These are phyloP conservation scores for Brachyptera risi DNA, from an alignment of 2,888 invertebrate genomes.

Conservation along the genomic window DNA sequence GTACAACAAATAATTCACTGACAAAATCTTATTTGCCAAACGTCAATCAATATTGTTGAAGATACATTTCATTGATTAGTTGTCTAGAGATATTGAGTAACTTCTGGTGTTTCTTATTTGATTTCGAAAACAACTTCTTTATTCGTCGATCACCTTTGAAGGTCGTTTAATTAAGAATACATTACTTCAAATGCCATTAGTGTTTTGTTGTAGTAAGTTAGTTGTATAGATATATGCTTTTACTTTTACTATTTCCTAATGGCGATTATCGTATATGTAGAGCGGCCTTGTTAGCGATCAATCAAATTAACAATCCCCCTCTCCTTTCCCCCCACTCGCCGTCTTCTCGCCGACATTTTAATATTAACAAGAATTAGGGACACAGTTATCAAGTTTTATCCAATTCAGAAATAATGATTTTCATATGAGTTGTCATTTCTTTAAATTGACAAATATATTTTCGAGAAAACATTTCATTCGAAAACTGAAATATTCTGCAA, in stretches of 20 bases:
- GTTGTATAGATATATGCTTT: too few relatives aligned
- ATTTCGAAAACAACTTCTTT: neutral
- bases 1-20: constrained; percentile 14
- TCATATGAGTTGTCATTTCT: too few relatives aligned
- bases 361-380: too few relatives aligned
- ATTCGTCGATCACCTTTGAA: neutral
- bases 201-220: neutral
- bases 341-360: too few relatives aligned
- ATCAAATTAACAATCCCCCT: too few relatives aligned
- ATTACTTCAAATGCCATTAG: constrained; percentile 6
- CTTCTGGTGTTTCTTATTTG: neutral
- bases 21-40: constrained; percentile 17
- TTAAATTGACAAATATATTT: too few relatives aligned
- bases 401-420: too few relatives aligned
- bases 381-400: too few relatives aligned
- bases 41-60: constrained; percentile 12
- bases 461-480: too few relatives aligned
- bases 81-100: neutral
- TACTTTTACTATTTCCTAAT: constrained; percentile 13
- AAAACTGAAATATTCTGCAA: too few relatives aligned
- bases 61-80: constrained; percentile 11
- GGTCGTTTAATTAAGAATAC: constrained; percentile 5
- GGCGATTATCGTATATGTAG: neutral
- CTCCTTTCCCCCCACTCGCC: too few relatives aligned
- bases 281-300: constrained; percentile 1